Evolutionary conservation across 2,113 vertebrate species (phyloP), one percentile per base, ranked within the genome.

Genomic region (Caranx ignobilis): DNA sequence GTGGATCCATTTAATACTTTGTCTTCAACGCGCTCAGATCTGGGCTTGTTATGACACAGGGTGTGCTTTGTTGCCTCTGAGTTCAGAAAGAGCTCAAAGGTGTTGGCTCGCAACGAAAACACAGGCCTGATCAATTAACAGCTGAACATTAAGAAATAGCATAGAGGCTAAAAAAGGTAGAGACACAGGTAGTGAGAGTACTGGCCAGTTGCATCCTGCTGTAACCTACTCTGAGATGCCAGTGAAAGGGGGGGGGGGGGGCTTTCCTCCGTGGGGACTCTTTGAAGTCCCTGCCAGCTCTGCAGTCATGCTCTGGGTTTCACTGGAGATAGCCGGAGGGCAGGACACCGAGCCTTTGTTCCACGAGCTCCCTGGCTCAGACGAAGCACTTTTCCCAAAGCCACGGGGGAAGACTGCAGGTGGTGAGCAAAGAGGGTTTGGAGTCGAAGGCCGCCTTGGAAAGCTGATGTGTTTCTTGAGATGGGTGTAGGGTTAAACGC

Each of bases 261-360:
- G 11, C 21, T 74, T 54, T 18, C 6, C 87, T 74, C 69, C 48
- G 74, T 26, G 61, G 73, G 76, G 55, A 52, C 69, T 70, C 84
- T 89, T 90, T 82, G 91, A 92, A 87, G 80, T 73, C 54, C 0
- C 2, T 82, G 83, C 77, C 84, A 86, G 81, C 67, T 89, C 80
- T 75, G 15, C 47, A 75, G 71, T 71, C 59, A 32, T 57, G 63
- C 75, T 86, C 50, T 45, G 82, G 71, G 77, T 52, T 77, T 10
- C 39, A 50, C 71, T 81, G 16, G 77, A 55, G 81, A 78, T 67
- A 19, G 72, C 83, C 74, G 56, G 64, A 56, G 83, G 56, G 78
- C 62, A 60, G 73, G 73, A 89, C 71, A 59, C 76, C 31, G 60
- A 81, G 73, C 56, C 67, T 85, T 87, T 87, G 76, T 90, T 86